Conservation (phyloP, 2,113 vertebrate genomes). For the Oreocharis arfaki region DNA sequence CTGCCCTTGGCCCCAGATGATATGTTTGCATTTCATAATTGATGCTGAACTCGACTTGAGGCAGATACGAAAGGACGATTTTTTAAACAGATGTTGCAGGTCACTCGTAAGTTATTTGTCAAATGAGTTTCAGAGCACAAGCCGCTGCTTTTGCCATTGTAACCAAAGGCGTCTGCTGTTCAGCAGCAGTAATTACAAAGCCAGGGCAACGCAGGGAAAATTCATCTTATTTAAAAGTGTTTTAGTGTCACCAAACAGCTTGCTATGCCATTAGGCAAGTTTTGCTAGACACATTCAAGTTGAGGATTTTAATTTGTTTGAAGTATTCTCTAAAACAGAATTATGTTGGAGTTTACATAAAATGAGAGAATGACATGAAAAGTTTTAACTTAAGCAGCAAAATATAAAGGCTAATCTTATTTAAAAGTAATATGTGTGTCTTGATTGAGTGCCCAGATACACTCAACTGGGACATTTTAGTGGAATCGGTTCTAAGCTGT, state of each 20-base stretch:
- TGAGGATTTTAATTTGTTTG: slow-evolving; percentile 81
- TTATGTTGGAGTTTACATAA: slow-evolving; percentile 80
- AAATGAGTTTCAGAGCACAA: slow-evolving; percentile 27
- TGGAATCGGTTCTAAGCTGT: slow-evolving; percentile 77
- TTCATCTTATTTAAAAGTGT: slow-evolving; percentile 74
- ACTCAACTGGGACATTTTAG: slow-evolving; percentile 80
- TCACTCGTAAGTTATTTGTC: slow-evolving; percentile 55
- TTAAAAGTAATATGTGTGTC: slow-evolving; percentile 84
- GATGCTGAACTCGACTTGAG: neutral
- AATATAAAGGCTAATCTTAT: slow-evolving; percentile 86
- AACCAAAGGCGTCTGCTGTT: slow-evolving; percentile 14
- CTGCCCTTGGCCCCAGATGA: neutral
- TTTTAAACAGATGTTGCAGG: slow-evolving; percentile 53
- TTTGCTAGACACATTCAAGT: slow-evolving; percentile 70
- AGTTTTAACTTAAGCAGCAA: slow-evolving; percentile 86
- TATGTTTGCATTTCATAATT: slow-evolving; percentile 41
- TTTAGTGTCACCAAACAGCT: slow-evolving; percentile 69
- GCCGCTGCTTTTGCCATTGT: slow-evolving; percentile 64
- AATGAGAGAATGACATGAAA: slow-evolving; percentile 84
- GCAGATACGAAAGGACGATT: neutral
- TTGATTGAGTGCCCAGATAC: slow-evolving; percentile 82
- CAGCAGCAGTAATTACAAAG: slow-evolving; percentile 67
- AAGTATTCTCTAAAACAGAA: slow-evolving; percentile 78
- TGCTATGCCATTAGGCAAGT: slow-evolving; percentile 65
- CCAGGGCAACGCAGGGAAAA: slow-evolving; percentile 66